Base-by-base conservation (phyloP, 1,140 invertebrate genomes). In the Scaptomyza pallida region DNA sequence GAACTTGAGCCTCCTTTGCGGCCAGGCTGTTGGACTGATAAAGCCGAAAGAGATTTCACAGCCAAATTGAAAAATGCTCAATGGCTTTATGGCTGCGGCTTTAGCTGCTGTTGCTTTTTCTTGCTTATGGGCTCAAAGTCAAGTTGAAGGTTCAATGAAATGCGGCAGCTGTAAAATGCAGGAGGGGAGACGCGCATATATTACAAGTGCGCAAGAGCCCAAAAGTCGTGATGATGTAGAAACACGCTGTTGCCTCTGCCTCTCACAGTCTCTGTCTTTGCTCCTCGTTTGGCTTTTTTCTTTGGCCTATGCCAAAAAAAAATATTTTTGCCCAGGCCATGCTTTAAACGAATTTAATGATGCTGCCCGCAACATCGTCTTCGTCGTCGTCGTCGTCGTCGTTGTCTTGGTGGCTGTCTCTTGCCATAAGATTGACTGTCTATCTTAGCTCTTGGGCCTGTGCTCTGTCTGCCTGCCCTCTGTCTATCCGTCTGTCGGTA, bases 121-220 rank as follows among this genome's bases (percentile, higher is more conserved):
- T 23, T 23, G 47, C 47, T 61, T 48, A 68, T 45, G 55, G 37
- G 37, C 57, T 63, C 68, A 88, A 82, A 88, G 82, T 89, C 82
- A 88, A 88, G 82, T 88, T 88, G 83, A 88, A 88, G 82, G 82
- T 88, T 86, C 82, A 86, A 86, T 81, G 82, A 86, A 88, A 86
- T 86, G 77, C 81, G 72, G 81, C 69, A 81, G 74, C 75, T 86
- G 69, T 68, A 77, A 63, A 63, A 56, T 50, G 74, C 43, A 40
- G 5, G 33, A 9, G 51, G 41, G 57, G 41, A n/a, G 41, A 45
- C 57, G 82, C 81, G 82, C 78, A 88, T 86, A 88, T 81, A 86
- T 86, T 88, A 86, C 85, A 78, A 76, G 77, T 56, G 61, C 21
- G 56, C 56, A 40, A 44, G 64, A 65, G 59, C 72, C 72, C 56